These are phyloP conservation scores for Apamea monoglypha DNA, from an alignment of 2,888 invertebrate species.

Conservation along the genomic window DNA sequence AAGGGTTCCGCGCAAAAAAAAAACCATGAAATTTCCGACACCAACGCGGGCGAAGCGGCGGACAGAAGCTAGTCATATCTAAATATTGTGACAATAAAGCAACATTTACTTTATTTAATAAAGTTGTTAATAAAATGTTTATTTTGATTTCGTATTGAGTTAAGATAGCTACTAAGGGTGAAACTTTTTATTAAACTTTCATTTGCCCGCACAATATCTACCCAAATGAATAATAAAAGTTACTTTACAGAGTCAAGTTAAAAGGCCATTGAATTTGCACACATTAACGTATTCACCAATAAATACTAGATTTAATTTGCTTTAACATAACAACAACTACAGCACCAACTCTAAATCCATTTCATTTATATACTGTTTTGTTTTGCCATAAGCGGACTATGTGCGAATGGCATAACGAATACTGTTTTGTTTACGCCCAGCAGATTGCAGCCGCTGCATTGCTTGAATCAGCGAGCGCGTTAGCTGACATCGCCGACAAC, in stretches of 20 bases:
- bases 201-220: background rate
- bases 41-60: too few relatives aligned
- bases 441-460: slow-evolving; percentile 60
- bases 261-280: background rate
- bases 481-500: slow-evolving; percentile 55
- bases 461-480: slow-evolving; percentile 53
- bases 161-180: background rate
- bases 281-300: background rate
- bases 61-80: too few relatives aligned
- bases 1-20: too few relatives aligned
- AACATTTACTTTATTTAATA: background rate
- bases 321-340: background rate
- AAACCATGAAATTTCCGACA: too few relatives aligned
- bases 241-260: background rate
- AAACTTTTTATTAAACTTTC: background rate
- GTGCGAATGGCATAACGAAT: slow-evolving; percentile 44
- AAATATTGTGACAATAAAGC: background rate
- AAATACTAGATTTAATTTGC: slow-evolving; percentile 4
- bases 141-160: background rate
- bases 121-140: background rate
- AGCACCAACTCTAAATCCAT: slow-evolving; percentile 4
- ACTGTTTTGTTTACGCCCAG: slow-evolving; percentile 59
- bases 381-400: slow-evolving; percentile 35
- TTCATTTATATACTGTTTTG: slow-evolving; percentile 27
- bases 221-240: background rate